Conservation (phyloP, 2,888 invertebrate species). For the Synergus laeviventris region DNA sequence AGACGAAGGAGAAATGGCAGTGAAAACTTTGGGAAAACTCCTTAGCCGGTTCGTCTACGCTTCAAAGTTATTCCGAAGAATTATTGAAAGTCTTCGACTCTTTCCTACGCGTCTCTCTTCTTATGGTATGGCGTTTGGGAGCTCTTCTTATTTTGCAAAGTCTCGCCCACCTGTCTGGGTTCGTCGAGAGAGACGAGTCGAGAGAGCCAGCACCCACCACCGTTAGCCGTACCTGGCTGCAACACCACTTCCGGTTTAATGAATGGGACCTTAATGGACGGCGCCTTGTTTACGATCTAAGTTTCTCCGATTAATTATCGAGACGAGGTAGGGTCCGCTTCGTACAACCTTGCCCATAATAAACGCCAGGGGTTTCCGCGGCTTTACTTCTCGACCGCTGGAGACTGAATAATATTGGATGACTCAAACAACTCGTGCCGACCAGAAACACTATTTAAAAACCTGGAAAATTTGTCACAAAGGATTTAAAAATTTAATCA, state of each 20-base stretch:
- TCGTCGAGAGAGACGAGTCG: conserved; percentile 37
- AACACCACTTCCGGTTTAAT: conserved; percentile 67
- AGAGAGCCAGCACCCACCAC: conserved; percentile 28
- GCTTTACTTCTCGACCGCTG: conserved; percentile 40
- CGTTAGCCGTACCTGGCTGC: conserved; percentile 32
- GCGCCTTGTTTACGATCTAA: conserved; percentile 71
- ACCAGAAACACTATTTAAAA: conserved; percentile 1
- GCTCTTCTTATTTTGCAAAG: conserved; percentile 42
- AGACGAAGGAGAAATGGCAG: conserved; percentile 23
- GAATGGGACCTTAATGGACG: conserved; percentile 70
- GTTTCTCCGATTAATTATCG: conserved; percentile 70
- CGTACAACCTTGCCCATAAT: conserved; percentile 53
- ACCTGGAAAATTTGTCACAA: conserved; percentile 10
- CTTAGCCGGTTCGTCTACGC: conserved; percentile 53
- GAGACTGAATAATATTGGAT: conserved; percentile 34
- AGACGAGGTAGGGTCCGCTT: conserved; percentile 53
- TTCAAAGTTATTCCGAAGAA: conserved; percentile 69
- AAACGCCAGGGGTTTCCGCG: conserved; percentile 58
- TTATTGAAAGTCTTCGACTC: conserved; percentile 67
- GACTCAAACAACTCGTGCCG: conserved; percentile 8
- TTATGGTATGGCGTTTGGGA: conserved; percentile 12
- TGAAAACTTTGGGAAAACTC: conserved; percentile 57
- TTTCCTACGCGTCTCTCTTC: conserved; percentile 43
- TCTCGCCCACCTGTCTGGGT: conserved; percentile 54
- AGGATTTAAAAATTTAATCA: not conserved